Evolutionary conservation across 2,888 invertebrate species (phyloP).

Genomic region (Geophilus truncorum): DNA sequence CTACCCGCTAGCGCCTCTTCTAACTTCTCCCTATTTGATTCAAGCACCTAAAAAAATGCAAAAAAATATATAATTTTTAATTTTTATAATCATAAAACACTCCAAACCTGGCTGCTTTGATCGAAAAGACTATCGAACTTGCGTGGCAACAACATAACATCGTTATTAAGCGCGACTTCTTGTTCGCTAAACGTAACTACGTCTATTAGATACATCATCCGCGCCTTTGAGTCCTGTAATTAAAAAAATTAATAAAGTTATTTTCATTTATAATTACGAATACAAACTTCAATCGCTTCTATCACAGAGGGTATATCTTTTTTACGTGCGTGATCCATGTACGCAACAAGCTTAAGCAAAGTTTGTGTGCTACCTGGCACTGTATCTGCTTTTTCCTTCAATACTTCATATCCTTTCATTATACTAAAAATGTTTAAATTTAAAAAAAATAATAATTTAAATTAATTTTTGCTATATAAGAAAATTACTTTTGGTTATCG

Average conservation of each 20-base stretch:
- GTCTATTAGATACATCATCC: slow-evolving; percentile 58
- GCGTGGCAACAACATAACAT: slow-evolving; percentile 75
- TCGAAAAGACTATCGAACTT: slow-evolving; percentile 76
- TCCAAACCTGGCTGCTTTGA: slow-evolving; percentile 59
- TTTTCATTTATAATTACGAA: slow-evolving; percentile 52
- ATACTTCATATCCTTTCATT: slow-evolving; percentile 62
- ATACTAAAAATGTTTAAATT: slow-evolving; percentile 46
- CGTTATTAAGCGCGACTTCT: slow-evolving; percentile 73
- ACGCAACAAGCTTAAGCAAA: slow-evolving; percentile 71
- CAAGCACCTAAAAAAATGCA: slow-evolving; percentile 56
- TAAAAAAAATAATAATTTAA: no score
- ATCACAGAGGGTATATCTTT: slow-evolving; percentile 63
- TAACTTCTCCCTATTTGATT: slow-evolving; percentile 74
- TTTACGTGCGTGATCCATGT: slow-evolving; percentile 73
- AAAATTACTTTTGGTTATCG: slow-evolving; percentile 22
- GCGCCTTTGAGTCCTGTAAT: slow-evolving; percentile 31
- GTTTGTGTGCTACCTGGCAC: slow-evolving; percentile 74
- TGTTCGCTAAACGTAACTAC: slow-evolving; percentile 66
- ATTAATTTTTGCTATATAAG: no score
- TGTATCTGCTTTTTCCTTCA: slow-evolving; percentile 63
- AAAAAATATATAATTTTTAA: not conserved
- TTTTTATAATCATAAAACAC: not conserved
- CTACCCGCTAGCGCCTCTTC: slow-evolving; percentile 71
- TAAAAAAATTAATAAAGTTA: not conserved
- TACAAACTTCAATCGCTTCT: slow-evolving; percentile 59